Percentiles rank a stretch among this genome's conserved stretches.
Evolutionary conservation across 2,888 invertebrate genomes (phyloP).

Genomic region (Arrhopalites spinosus): DNA sequence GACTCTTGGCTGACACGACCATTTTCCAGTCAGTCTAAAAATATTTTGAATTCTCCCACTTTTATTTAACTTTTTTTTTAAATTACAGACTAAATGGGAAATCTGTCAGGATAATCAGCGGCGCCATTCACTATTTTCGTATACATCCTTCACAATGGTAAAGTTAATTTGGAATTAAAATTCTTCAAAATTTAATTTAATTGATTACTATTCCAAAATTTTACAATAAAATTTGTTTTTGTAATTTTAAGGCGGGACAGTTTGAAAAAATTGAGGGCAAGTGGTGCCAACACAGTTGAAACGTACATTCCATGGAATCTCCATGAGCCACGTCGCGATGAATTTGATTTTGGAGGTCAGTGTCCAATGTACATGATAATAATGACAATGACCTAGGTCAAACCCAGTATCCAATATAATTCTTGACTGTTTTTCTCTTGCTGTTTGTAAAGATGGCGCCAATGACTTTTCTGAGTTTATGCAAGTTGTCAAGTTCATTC

Average conservation of each 20-base stretch:
- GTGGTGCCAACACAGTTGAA: slow-evolving; percentile 62
- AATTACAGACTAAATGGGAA: slow-evolving; percentile 59
- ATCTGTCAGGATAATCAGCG: slow-evolving; percentile 62
- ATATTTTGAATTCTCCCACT: background rate
- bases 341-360: slow-evolving; percentile 61
- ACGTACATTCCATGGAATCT: slow-evolving; percentile 59
- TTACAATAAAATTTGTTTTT: no score
- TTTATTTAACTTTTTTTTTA: background rate
- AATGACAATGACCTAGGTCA: no score
- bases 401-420: no score
- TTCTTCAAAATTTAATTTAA: no score
- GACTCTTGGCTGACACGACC: slow-evolving; percentile 57
- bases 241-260: no score
- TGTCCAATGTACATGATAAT: no score
- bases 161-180: no score
- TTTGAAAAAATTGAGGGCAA: slow-evolving; percentile 62
- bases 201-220: no score
- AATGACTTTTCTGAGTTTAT: slow-evolving; percentile 58
- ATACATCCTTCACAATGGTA: slow-evolving; percentile 63
- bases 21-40: slow-evolving; percentile 53
- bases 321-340: slow-evolving; percentile 59
- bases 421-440: no score
- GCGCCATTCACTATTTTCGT: slow-evolving; percentile 65
- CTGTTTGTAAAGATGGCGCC: no score
- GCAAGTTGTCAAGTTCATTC: slow-evolving; percentile 59